Evolutionary conservation across 2,113 vertebrate species (phyloP).

Genomic region (Ellobius talpinus): DNA sequence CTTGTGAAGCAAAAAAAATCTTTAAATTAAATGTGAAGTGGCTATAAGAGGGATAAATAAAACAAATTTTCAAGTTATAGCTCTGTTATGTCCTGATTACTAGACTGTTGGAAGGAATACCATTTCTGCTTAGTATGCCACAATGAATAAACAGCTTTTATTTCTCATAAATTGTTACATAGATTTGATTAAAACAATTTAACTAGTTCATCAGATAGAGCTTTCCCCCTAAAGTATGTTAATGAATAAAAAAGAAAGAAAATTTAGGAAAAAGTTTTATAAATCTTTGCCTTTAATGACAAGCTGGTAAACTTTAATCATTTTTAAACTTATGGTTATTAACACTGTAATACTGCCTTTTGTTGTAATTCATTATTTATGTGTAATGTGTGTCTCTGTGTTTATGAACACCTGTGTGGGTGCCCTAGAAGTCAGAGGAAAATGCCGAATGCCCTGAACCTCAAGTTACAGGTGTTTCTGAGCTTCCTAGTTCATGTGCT

Average conservation of each 20-base stretch:
- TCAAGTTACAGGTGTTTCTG: neutral
- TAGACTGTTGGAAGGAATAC: neutral
- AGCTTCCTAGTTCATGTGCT: no score
- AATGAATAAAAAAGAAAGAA: neutral
- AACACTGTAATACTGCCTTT: neutral
- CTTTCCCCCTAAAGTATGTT: neutral
- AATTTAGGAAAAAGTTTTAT: neutral
- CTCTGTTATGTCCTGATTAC: constrained; percentile 24
- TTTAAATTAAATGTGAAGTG: constrained; percentile 75
- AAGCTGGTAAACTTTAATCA: neutral
- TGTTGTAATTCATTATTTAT: neutral
- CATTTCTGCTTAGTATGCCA: neutral
- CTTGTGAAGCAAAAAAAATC: constrained; percentile 64
- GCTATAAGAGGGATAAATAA: constrained; percentile 23
- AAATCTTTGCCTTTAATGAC: neutral
- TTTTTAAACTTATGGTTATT: neutral
- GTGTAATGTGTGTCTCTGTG: neutral
- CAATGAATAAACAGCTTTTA: neutral
- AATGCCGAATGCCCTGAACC: no score
- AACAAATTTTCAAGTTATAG: constrained; percentile 37
- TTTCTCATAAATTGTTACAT: neutral
- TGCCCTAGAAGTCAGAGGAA: neutral
- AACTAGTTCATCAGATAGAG: neutral
- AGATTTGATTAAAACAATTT: neutral
- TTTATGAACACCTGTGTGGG: no score